A percentile compares a stretch with the other conserved stretches of the same genome.
Conservation (phyloP, 2,113 vertebrate genomes). For the Ageneiosus marmoratus region DNA sequence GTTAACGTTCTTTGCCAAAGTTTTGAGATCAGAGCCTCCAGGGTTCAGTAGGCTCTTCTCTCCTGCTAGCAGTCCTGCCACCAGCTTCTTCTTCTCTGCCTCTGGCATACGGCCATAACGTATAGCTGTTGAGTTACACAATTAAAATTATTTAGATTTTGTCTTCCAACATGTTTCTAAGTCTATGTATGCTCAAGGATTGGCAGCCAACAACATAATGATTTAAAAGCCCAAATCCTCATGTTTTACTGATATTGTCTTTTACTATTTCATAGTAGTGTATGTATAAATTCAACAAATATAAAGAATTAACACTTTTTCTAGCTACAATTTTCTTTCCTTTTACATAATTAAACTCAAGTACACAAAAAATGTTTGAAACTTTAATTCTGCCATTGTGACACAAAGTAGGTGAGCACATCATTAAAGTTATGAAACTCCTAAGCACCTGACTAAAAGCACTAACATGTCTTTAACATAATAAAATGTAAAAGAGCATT, state of each 20-base stretch:
- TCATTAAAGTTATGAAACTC: background rate
- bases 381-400: no score
- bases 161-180: background rate
- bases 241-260: background rate
- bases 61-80: constrained; percentile 77
- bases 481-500: background rate
- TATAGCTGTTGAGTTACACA: constrained; percentile 71
- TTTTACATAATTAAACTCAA: background rate
- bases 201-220: background rate
- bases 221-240: background rate
- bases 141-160: background rate
- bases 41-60: constrained; percentile 74
- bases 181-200: background rate
- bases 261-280: background rate
- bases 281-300: no score
- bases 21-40: constrained; percentile 80
- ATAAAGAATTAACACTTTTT: no score
- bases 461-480: background rate
- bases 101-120: constrained; percentile 89
- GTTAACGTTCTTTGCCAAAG: constrained; percentile 86
- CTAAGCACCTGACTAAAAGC: background rate
- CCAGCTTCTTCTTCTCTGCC: constrained; percentile 87
- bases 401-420: background rate
- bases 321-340: background rate
- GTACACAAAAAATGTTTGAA: no score